These are phyloP conservation scores for Amitus sp. DNA, from an alignment of 2,888 invertebrate genomes.

Conservation along the genomic window DNA sequence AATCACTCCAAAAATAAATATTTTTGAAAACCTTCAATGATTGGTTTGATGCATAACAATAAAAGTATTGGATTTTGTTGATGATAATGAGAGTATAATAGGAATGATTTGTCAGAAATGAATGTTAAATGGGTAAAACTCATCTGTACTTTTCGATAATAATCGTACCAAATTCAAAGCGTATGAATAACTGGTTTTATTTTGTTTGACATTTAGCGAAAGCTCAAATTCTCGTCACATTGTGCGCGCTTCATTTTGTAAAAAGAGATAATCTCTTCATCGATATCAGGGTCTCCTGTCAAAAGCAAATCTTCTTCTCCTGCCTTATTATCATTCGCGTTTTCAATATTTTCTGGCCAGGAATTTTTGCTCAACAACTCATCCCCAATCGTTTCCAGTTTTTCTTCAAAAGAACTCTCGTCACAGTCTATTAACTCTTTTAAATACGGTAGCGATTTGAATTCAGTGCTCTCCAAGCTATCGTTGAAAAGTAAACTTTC, in stretches of 20 bases:
- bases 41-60: too few species aligned
- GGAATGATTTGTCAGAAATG: too few species aligned
- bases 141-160: too few species aligned
- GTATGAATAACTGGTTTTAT: too few species aligned
- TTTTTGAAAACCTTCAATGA: too few species aligned
- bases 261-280: constrained; percentile 67
- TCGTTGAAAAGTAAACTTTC: background rate
- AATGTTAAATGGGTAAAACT: too few species aligned
- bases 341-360: background rate
- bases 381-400: constrained; percentile 10
- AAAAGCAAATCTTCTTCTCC: constrained; percentile 55
- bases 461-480: background rate
- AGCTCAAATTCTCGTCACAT: too few species aligned
- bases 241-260: constrained; percentile 51
- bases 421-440: background rate
- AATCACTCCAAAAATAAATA: too few species aligned
- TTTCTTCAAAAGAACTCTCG: constrained; percentile 1
- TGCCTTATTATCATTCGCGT: background rate
- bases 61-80: too few species aligned
- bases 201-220: too few species aligned
- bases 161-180: too few species aligned
- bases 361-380: constrained; percentile 4
- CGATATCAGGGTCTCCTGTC: constrained; percentile 67
- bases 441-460: background rate
- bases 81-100: too few species aligned